Evolutionary conservation across 1,140 invertebrate species (phyloP).

Genomic region (Heliconius himera): DNA sequence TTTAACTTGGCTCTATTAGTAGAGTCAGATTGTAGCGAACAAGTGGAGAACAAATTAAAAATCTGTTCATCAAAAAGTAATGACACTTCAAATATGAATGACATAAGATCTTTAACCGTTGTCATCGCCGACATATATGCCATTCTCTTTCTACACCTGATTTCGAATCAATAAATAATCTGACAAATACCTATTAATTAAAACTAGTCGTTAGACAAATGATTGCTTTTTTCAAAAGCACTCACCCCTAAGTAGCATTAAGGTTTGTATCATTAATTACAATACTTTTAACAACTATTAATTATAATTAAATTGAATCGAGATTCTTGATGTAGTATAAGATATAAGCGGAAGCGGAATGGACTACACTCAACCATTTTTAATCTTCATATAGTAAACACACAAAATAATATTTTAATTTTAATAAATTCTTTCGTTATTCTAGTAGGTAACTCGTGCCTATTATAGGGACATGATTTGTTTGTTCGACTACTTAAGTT

Average conservation of each 20-base stretch:
- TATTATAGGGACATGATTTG: no score
- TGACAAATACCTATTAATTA: conserved; percentile 40
- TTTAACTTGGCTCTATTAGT: neutral
- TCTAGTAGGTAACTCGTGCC: neutral
- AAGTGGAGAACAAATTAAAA: conserved; percentile 5
- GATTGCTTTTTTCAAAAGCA: conserved; percentile 43
- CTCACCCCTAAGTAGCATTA: conserved; percentile 56
- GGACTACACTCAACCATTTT: neutral
- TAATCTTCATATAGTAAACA: neutral
- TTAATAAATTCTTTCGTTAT: neutral
- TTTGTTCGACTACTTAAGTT: no score
- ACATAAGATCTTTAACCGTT: conserved; percentile 5
- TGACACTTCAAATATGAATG: conserved; percentile 10
- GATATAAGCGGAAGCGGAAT: conserved; percentile 14
- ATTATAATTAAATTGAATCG: conserved; percentile 72
- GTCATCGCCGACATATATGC: conserved; percentile 4
- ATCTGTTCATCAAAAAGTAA: conserved; percentile 11
- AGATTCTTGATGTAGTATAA: conserved; percentile 44
- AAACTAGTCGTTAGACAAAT: conserved; percentile 43
- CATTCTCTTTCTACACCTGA: conserved; percentile 21
- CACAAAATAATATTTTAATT: no score
- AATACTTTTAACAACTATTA: conserved; percentile 64
- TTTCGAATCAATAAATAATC: conserved; percentile 33
- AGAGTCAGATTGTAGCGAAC: neutral
- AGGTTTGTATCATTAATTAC: conserved; percentile 69